Evolutionary conservation across 2,888 invertebrate species (phyloP).

Genomic region (Bhutanitis thaidina): DNA sequence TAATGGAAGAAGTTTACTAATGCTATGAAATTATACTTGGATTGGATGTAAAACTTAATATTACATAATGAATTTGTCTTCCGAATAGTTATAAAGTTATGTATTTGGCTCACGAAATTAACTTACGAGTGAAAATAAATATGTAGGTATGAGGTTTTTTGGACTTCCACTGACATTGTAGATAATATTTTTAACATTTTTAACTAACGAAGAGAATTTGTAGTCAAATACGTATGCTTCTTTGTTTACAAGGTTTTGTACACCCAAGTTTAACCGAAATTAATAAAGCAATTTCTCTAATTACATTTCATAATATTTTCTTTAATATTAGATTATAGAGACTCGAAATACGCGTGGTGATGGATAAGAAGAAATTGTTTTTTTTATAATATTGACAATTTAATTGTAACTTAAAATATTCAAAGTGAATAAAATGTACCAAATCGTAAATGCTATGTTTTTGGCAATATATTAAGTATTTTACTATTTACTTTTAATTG

Average conservation of each 20-base stretch:
- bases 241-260: conserved; percentile 5
- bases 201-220: conserved; percentile 20
- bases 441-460: too few relatives aligned
- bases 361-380: too few relatives aligned
- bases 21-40: conserved; percentile 29
- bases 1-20: background rate
- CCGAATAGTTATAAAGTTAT: conserved; percentile 66
- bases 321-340: too few relatives aligned
- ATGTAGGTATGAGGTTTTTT: conserved; percentile 48
- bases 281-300: background rate
- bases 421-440: too few relatives aligned
- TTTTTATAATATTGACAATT: too few relatives aligned
- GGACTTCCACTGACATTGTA: conserved; percentile 42
- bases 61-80: conserved; percentile 73
- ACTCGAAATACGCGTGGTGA: too few relatives aligned
- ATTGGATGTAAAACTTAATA: conserved; percentile 45
- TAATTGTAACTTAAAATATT: too few relatives aligned
- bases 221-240: conserved; percentile 15
- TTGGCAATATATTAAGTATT: too few relatives aligned
- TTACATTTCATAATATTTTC: background rate
- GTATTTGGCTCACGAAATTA: conserved; percentile 61
- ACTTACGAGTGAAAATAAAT: conserved; percentile 53
- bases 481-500: too few relatives aligned
- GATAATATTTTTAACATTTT: conserved; percentile 6
- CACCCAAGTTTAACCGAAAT: background rate